phyloP scores from a whole-genome alignment of 2,797 vertebrate genomes.

The Streptopelia turtur region DNA sequence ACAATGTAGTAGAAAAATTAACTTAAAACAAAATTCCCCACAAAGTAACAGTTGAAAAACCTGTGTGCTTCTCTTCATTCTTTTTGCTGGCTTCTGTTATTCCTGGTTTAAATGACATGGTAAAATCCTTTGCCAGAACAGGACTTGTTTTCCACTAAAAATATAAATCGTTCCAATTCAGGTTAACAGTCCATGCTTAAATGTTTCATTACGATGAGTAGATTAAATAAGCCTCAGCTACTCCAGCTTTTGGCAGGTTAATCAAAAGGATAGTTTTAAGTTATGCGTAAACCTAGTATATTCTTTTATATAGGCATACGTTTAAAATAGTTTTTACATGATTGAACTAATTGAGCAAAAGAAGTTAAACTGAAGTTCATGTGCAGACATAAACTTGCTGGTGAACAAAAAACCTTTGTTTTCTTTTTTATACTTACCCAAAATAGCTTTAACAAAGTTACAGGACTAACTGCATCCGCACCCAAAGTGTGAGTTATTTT shows the following conservation, averaged over 20 bases:
- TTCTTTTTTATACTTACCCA: neutral
- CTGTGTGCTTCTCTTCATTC: neutral
- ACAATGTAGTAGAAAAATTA: neutral
- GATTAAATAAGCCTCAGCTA: neutral
- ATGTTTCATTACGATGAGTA: neutral
- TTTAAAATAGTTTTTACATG: neutral
- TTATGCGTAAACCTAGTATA: neutral
- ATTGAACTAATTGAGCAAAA: neutral
- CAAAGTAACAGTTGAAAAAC: neutral
- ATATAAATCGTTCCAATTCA: neutral
- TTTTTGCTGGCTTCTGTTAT: neutral
- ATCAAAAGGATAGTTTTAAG: neutral
- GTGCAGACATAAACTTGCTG: neutral
- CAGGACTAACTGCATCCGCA: neutral
- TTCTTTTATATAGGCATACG: neutral
- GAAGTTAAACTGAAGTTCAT: neutral
- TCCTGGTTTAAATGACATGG: neutral
- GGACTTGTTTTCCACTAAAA: neutral
- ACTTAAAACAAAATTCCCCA: neutral
- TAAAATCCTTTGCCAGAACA: neutral
- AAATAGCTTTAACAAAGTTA: conserved; percentile 22
- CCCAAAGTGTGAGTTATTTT: conserved; percentile 1
- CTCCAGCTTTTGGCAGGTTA: neutral
- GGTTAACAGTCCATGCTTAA: neutral
- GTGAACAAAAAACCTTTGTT: neutral